Percentiles rank a stretch among this genome's conserved stretches.
Evolutionary conservation across 2,888 invertebrate species (phyloP).

Genomic region (Marasmarcha lunaedactyla): DNA sequence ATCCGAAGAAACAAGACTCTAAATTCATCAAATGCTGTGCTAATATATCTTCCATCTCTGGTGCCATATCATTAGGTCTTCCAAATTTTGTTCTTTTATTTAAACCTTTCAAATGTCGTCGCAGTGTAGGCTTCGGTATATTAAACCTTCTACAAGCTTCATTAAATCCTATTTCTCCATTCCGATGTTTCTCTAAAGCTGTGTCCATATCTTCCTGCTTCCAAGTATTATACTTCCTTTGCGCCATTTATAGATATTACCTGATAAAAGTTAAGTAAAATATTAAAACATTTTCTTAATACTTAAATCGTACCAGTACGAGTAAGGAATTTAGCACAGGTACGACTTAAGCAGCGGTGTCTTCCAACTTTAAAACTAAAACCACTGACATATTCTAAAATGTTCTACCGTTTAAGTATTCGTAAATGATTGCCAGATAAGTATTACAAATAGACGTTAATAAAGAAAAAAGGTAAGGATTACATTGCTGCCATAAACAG

Average conservation of each 20-base stretch:
- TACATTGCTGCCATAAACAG: not conserved
- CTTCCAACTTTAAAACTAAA: not conserved
- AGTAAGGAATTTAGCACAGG: not conserved
- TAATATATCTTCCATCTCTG: constrained; percentile 13
- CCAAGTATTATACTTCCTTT: constrained; percentile 6
- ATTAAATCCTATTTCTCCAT: constrained; percentile 9
- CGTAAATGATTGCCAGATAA: not conserved
- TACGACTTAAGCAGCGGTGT: not conserved
- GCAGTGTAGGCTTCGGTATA: constrained; percentile 12
- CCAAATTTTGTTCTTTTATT: constrained; percentile 9
- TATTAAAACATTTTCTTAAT: not conserved
- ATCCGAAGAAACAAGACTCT: constrained; percentile 12
- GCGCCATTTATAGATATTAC: not conserved
- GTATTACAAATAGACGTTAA: not conserved
- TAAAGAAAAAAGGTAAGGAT: not conserved
- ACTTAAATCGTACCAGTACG: not conserved
- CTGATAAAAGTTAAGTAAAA: not conserved
- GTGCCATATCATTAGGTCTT: constrained; percentile 11
- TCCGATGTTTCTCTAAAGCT: constrained; percentile 7
- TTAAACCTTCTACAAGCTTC: constrained; percentile 11
- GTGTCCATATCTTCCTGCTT: constrained; percentile 9
- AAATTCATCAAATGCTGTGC: constrained; percentile 11
- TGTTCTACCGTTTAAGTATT: not conserved
- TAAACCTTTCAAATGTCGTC: constrained; percentile 11
- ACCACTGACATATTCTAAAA: not conserved